A percentile compares a stretch with the other conserved stretches of the same genome.
These are phyloP conservation scores for Campylorhamphus procurvoides DNA, from an alignment of 2,113 vertebrate genomes.

Conservation along the genomic window DNA sequence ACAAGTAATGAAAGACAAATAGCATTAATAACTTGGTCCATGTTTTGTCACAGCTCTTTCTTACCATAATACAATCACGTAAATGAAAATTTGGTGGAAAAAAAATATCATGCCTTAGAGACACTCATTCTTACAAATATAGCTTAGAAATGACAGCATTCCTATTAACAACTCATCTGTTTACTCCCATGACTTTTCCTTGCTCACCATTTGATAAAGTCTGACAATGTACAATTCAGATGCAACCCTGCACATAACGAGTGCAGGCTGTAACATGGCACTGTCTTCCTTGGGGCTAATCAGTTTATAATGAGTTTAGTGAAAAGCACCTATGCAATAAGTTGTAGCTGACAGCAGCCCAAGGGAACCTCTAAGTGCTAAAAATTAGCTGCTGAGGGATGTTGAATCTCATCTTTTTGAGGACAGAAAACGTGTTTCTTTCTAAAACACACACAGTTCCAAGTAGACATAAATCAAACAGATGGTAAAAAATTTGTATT, in stretches of 20 bases:
- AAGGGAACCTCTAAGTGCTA: conserved; percentile 69
- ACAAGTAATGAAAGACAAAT: neutral
- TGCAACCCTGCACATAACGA: conserved; percentile 34
- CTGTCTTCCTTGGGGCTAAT: conserved; percentile 72
- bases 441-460: conserved; percentile 62
- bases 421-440: conserved; percentile 53
- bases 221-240: conserved; percentile 50
- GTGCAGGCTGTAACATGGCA: conserved; percentile 23
- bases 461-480: conserved; percentile 71
- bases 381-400: conserved; percentile 72
- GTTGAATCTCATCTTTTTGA: conserved; percentile 59
- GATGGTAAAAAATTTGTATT: conserved; percentile 58
- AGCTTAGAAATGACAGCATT: neutral
- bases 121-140: neutral
- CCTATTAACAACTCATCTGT: neutral
- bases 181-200: conserved; percentile 9
- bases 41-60: neutral
- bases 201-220: conserved; percentile 31
- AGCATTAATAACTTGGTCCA: neutral
- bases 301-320: conserved; percentile 78
- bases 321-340: conserved; percentile 76
- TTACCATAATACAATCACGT: neutral
- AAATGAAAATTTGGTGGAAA: neutral
- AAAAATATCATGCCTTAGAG: neutral
- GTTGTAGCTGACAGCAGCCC: conserved; percentile 75